A percentile compares a stretch with the other conserved stretches of the same genome.
Conservation (phyloP, 2,888 invertebrate genomes). For the Hermaeophaga mercurialis region DNA sequence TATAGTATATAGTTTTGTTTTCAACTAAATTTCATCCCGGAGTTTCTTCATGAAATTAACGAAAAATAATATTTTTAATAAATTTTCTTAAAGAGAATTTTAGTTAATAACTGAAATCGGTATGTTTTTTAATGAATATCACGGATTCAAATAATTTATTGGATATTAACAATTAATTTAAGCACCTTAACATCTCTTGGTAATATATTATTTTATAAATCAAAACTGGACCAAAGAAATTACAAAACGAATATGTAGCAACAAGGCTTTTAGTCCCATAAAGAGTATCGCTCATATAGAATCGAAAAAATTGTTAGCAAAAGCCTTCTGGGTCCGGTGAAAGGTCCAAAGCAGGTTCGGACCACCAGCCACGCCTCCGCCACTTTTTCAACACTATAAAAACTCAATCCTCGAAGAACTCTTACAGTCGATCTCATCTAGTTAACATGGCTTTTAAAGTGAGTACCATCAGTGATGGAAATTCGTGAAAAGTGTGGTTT, state of each 20-base stretch:
- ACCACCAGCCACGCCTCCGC: conserved; percentile 40
- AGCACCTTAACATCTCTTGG: background rate
- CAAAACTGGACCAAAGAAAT: background rate
- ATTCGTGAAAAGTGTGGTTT: background rate
- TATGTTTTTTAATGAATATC: too few species aligned
- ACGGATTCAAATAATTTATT: too few species aligned
- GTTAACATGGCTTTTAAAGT: conserved; percentile 46
- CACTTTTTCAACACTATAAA: conserved; percentile 21
- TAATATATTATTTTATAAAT: background rate
- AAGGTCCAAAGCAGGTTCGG: conserved; percentile 42
- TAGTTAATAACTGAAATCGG: too few species aligned
- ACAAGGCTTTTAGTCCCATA: background rate
- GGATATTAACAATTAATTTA: too few species aligned
- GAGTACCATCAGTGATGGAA: conserved; percentile 30
- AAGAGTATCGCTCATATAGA: background rate
- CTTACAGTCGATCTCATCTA: conserved; percentile 18
- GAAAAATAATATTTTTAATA: conserved; percentile 1
- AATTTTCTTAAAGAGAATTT: too few species aligned
- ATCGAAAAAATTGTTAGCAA: background rate
- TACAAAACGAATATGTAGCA: conserved; percentile 9
- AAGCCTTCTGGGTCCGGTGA: conserved; percentile 36
- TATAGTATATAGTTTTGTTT: too few species aligned
- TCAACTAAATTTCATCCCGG: too few species aligned
- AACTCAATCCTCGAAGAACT: background rate
- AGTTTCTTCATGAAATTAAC: too few species aligned